Conservation (phyloP, 2,888 invertebrate genomes). For the Adelognathus sp. region DNA sequence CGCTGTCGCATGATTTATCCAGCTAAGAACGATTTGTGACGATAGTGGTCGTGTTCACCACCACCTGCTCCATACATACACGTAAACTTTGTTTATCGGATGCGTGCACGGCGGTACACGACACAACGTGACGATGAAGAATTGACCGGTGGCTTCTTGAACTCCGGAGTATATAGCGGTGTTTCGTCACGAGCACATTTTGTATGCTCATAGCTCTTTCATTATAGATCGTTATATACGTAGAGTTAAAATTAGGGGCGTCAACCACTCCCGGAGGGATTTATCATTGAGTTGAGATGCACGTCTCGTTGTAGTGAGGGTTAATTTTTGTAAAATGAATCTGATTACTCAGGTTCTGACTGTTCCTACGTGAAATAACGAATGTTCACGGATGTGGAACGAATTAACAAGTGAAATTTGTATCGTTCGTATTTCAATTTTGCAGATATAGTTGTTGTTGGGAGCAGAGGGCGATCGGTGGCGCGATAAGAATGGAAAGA, state of each 20-base stretch:
- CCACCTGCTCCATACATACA: background rate
- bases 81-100: background rate
- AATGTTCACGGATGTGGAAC: background rate
- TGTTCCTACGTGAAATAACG: background rate
- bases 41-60: background rate
- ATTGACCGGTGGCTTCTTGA: conserved; percentile 34
- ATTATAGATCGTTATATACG: background rate
- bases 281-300: background rate
- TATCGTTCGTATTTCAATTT: background rate
- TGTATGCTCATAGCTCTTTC: background rate
- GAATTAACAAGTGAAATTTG: background rate
- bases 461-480: background rate
- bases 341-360: background rate
- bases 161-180: conserved; percentile 2
- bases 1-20: conserved; percentile 76
- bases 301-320: background rate
- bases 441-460: background rate
- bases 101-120: conserved; percentile 12
- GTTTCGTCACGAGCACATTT: background rate
- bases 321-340: background rate
- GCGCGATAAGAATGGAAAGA: background rate
- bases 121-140: conserved; percentile 43
- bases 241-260: background rate
- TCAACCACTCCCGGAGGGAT: background rate
- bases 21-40: conserved; percentile 45